Percentiles rank a stretch among this genome's conserved stretches.
Evolutionary conservation across 2,797 vertebrate genomes (phyloP).

Genomic region (Fundulus diaphanus): DNA sequence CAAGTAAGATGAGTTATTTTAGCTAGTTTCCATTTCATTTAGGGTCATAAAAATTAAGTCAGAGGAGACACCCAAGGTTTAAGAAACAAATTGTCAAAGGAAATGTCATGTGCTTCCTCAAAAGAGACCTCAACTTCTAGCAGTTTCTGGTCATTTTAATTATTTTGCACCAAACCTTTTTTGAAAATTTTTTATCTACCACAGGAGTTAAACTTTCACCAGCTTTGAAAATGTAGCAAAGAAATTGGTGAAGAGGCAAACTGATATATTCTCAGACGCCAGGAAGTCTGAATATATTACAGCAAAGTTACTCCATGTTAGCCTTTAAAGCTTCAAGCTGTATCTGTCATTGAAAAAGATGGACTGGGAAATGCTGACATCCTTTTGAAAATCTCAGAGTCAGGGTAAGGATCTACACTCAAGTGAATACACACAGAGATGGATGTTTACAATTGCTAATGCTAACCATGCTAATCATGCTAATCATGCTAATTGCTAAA

Average conservation of each 20-base stretch:
- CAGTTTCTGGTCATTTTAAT: background rate
- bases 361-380: background rate
- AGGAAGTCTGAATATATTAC: background rate
- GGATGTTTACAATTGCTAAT: slow-evolving; percentile 1
- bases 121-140: background rate
- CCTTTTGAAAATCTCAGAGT: background rate
- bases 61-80: background rate
- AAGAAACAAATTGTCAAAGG: background rate
- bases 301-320: background rate
- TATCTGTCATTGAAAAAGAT: background rate
- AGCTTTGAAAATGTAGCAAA: background rate
- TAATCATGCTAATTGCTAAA: slow-evolving; percentile 5
- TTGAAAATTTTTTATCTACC: background rate
- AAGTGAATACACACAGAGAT: background rate
- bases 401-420: background rate
- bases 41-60: background rate
- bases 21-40: background rate
- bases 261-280: background rate
- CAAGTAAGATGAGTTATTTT: no score
- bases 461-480: background rate
- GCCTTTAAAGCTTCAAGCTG: background rate
- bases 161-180: background rate
- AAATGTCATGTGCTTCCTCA: background rate
- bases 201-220: background rate
- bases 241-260: background rate